Conservation (phyloP, 2,888 invertebrate species). For the Drosophila pegasa region DNA sequence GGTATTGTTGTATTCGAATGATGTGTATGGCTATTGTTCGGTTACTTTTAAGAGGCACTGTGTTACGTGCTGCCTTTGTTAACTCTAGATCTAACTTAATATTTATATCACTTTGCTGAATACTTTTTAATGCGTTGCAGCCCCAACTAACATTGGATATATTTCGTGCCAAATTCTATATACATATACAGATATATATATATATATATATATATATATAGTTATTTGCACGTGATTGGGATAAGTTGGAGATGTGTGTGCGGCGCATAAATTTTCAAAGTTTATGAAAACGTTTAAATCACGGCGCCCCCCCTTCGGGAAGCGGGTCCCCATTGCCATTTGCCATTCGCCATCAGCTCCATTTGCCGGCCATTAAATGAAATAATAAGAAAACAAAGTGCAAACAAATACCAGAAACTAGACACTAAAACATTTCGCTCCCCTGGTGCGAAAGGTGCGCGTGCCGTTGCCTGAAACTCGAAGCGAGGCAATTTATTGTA, state of each 20-base stretch:
- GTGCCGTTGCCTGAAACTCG: constrained; percentile 44
- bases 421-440: constrained; percentile 45
- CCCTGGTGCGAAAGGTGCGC: constrained; percentile 35
- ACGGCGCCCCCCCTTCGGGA: constrained; percentile 17
- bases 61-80: constrained; percentile 8
- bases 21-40: background rate
- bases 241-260: constrained; percentile 30
- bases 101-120: constrained; percentile 29
- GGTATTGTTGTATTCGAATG: constrained; percentile 1
- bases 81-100: constrained; percentile 5
- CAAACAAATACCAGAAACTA: constrained; percentile 43
- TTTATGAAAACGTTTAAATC: constrained; percentile 56
- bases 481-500: constrained; percentile 61
- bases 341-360: constrained; percentile 11
- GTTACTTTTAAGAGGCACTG: constrained; percentile 9
- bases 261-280: constrained; percentile 36
- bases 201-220: background rate
- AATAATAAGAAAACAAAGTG: constrained; percentile 51
- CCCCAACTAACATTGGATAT: background rate
- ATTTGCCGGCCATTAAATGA: constrained; percentile 44
- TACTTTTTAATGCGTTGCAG: constrained; percentile 23
- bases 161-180: background rate
- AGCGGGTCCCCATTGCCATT: background rate
- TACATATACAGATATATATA: background rate
- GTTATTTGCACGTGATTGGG: constrained; percentile 44